Evolutionary conservation across 2,888 invertebrate species (phyloP), one percentile per base, ranked within the genome.

Genomic region (Oconnorella tubifera): DNA sequence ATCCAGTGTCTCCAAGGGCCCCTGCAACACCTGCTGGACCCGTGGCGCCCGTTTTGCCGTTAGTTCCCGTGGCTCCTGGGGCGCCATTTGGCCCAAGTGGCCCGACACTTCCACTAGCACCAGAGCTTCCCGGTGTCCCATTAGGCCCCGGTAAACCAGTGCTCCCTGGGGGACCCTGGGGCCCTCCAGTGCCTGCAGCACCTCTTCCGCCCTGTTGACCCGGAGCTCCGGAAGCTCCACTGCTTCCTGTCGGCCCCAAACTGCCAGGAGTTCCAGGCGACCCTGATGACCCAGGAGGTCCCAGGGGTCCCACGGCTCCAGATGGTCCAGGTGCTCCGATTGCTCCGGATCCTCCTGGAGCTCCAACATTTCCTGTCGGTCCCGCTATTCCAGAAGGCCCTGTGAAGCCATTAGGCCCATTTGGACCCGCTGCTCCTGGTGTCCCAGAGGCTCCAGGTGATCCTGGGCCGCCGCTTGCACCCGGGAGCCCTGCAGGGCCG

Each of bases 391-490:
- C 40, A 40, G 40, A 14, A 40, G 40, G 40, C 19, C 40, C 40
- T 6, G 40, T 40, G 40, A 40, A 40, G 40, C 40, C 40, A 19
- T 19, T 40, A 40, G 40, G n/a, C n/a, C 78, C 79, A 19, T 70
- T 56, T 3, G 72, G 3, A 57, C 77, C 79, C 76, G 76, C 63
- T 56, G 56, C 60, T 14, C 56, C 61, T 25, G 56, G n/a, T 40
- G 62, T 28, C 2, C 68, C 68, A 31, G 58, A 2, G 23, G 63
- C 32, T 14, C 66, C 66, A 23, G 62, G 32, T 31, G n/a, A n/a
- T n/a, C n/a, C n/a, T n/a, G n/a, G n/a, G n/a, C n/a, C 25, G 14
- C 79, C 79, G 0, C 86, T 82, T 0, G 85, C 84, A 0, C 68
- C 68, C 3, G 64, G 19, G 1, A 33, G 31, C 40, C 68, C 68